A percentile compares a stretch with the other conserved stretches of the same genome.
phyloP scores from a whole-genome alignment of 2,888 invertebrate species.

The Oligia fasciuncula region DNA sequence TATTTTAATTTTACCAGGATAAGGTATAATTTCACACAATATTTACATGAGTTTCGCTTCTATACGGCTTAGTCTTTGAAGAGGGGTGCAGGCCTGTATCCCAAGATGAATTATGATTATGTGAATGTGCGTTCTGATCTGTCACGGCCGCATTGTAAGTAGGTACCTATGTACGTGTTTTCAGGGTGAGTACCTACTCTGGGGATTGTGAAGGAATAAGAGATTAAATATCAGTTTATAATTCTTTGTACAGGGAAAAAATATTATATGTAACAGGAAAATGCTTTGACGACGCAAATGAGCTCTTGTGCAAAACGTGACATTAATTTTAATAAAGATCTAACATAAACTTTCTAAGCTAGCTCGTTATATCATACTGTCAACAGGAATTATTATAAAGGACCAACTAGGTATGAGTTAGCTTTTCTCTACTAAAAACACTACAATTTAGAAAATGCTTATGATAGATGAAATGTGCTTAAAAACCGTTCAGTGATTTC shows the following conservation, averaged over 20 bases:
- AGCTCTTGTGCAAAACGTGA: neutral
- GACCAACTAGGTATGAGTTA: neutral
- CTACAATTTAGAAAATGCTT: neutral
- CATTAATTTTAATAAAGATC: neutral
- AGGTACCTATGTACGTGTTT: constrained; percentile 12
- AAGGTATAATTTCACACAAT: too few relatives aligned
- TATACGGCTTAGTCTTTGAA: constrained; percentile 15
- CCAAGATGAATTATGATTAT: constrained; percentile 61
- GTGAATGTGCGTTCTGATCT: constrained; percentile 56
- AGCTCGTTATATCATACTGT: neutral
- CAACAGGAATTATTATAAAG: neutral
- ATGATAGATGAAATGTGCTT: neutral
- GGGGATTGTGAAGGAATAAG: neutral
- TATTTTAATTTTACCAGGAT: too few relatives aligned
- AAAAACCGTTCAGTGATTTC: neutral
- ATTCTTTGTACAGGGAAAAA: constrained; percentile 11
- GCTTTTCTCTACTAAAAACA: neutral
- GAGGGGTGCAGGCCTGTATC: constrained; percentile 33
- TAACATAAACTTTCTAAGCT: neutral
- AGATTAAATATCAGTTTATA: constrained; percentile 10
- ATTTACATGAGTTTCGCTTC: constrained; percentile 16
- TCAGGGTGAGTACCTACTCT: constrained; percentile 23
- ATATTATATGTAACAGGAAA: neutral
- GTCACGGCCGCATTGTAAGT: constrained; percentile 33
- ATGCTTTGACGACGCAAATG: neutral